Evolutionary conservation across 2,113 vertebrate species (phyloP).

Genomic region (Cheirogaleus medius): DNA sequence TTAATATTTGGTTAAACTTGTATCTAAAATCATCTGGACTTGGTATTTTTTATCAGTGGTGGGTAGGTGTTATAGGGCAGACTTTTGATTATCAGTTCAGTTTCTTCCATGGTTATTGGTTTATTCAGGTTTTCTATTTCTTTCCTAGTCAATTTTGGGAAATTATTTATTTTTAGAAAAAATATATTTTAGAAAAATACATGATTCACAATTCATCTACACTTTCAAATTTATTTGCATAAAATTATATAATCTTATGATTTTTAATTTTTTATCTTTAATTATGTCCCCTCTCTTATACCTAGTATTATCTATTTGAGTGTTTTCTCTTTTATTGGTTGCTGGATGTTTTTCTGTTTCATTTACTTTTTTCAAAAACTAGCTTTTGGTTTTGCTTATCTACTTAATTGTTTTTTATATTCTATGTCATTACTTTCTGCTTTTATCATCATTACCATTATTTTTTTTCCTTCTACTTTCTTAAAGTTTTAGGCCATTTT

Average conservation of each 20-base stretch:
- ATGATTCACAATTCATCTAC: background rate
- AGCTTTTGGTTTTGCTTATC: background rate
- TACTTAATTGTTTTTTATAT: background rate
- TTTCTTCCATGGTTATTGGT: background rate
- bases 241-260: background rate
- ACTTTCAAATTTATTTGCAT: background rate
- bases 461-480: constrained; percentile 8
- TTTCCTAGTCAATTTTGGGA: background rate
- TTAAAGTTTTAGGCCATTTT: background rate
- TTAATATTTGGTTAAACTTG: background rate
- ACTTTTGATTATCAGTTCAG: background rate
- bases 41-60: background rate
- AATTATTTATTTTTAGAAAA: background rate
- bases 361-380: constrained; percentile 31
- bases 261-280: constrained; percentile 25
- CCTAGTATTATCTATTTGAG: background rate
- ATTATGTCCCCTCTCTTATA: background rate
- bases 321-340: background rate
- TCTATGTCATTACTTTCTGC: background rate
- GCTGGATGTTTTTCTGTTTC: constrained; percentile 31
- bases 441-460: background rate
- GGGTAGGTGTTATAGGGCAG: background rate
- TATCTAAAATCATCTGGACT: background rate
- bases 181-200: background rate
- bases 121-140: background rate